These are phyloP conservation scores for Bucco capensis DNA, from an alignment of 2,113 vertebrate genomes.

Conservation along the genomic window DNA sequence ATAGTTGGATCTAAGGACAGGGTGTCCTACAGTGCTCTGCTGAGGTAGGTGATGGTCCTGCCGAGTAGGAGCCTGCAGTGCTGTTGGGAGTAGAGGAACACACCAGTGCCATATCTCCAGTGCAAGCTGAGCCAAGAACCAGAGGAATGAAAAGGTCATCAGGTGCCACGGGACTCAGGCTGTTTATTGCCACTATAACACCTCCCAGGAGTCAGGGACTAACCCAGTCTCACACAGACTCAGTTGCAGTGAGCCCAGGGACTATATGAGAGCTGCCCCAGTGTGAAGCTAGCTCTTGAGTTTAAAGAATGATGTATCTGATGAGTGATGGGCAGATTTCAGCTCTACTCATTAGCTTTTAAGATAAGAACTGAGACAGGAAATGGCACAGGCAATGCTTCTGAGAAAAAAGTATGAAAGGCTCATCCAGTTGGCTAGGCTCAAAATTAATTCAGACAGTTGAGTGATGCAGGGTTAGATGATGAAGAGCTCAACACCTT, in stretches of 20 bases:
- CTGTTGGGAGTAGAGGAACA: background rate
- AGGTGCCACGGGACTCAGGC: background rate
- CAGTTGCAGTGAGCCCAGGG: background rate
- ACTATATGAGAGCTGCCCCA: background rate
- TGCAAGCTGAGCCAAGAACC: background rate
- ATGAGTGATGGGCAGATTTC: background rate
- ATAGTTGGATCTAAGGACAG: background rate
- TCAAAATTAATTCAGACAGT: background rate
- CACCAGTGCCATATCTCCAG: background rate
- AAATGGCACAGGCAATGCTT: background rate
- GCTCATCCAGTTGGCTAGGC: background rate
- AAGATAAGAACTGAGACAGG: background rate
- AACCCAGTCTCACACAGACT: background rate
- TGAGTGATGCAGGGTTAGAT: background rate
- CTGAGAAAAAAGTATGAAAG: background rate
- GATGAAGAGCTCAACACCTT: background rate
- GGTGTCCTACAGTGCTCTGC: background rate
- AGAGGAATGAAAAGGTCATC: background rate
- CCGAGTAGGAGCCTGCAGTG: background rate
- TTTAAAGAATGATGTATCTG: background rate
- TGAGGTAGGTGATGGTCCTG: background rate
- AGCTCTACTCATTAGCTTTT: background rate
- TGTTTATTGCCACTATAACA: background rate
- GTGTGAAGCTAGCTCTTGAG: background rate
- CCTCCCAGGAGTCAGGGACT: background rate